phyloP scores from a whole-genome alignment of 2,113 vertebrate genomes.

The Paraplagusia blochii region DNA sequence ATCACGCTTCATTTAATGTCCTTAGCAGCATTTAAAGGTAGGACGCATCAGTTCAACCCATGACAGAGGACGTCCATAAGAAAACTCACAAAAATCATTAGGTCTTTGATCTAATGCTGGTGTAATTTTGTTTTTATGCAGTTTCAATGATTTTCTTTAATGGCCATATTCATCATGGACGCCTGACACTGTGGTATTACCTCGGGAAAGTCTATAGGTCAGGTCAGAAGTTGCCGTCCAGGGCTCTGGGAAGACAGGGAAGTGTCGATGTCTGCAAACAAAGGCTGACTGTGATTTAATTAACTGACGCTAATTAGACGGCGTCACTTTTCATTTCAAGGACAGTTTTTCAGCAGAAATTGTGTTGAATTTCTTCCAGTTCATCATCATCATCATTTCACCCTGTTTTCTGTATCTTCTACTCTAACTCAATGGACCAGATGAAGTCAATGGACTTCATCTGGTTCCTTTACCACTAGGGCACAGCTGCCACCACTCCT shows the following conservation, averaged over 20 bases:
- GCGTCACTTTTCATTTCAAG: constrained; percentile 66
- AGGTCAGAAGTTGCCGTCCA: constrained; percentile 21
- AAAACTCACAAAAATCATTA: too few species aligned
- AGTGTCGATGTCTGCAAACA: constrained; percentile 24
- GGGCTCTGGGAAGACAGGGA: constrained; percentile 32
- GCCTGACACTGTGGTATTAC: constrained; percentile 4
- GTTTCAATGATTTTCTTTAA: not conserved
- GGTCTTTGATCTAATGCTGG: too few species aligned
- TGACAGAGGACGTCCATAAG: too few species aligned
- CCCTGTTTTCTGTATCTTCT: too few species aligned
- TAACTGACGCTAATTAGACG: constrained; percentile 65
- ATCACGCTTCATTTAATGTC: too few species aligned
- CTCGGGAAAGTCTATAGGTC: constrained; percentile 23
- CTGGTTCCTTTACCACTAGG: too few species aligned
- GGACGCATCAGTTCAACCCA: too few species aligned
- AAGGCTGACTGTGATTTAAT: constrained; percentile 59
- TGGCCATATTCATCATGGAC: constrained; percentile 7
- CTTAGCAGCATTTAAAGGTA: too few species aligned
- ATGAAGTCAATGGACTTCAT: too few species aligned
- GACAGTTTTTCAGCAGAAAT: constrained; percentile 46
- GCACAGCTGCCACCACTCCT: too few species aligned
- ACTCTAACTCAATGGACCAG: too few species aligned
- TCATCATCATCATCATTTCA: too few species aligned
- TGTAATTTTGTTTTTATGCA: not conserved
- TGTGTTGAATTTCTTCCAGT: constrained; percentile 24